Evolutionary conservation across 1,140 invertebrate species (phyloP).

Genomic region (Brachystomella parvula): DNA sequence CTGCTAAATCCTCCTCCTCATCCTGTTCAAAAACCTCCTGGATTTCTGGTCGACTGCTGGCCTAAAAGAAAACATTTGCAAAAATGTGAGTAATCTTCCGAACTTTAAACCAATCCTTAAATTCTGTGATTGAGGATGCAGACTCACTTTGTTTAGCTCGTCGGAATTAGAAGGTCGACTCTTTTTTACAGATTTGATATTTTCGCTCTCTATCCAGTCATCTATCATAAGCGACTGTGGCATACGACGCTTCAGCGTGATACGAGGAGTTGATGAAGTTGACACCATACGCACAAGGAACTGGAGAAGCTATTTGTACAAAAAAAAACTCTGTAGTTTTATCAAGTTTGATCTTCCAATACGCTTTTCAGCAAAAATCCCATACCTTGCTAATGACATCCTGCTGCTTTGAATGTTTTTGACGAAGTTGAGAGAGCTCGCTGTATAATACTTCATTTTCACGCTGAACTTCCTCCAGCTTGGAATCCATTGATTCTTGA

Average conservation of each 20-base stretch:
- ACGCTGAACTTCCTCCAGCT: slow-evolving; percentile 77
- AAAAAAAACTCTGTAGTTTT: background rate
- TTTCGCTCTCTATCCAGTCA: slow-evolving; percentile 33
- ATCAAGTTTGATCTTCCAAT: too few species aligned
- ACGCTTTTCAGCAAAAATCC: slow-evolving; percentile 17
- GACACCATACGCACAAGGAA: slow-evolving; percentile 77
- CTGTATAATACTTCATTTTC: slow-evolving; percentile 95
- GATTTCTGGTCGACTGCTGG: slow-evolving; percentile 51
- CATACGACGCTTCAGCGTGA: slow-evolving; percentile 40
- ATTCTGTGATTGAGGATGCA: too few species aligned
- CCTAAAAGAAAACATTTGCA: too few species aligned
- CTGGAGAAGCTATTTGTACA: slow-evolving; percentile 65
- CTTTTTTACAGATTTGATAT: slow-evolving; percentile 38
- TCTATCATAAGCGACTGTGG: slow-evolving; percentile 46
- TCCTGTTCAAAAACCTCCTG: slow-evolving; percentile 49
- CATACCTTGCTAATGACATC: slow-evolving; percentile 91
- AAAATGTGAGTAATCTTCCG: too few species aligned
- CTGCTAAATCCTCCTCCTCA: too few species aligned
- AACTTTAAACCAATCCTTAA: too few species aligned
- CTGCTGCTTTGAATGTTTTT: slow-evolving; percentile 93
- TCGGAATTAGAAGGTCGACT: background rate
- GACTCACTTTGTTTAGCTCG: too few species aligned
- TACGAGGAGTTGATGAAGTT: slow-evolving; percentile 51
- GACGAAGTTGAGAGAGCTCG: slow-evolving; percentile 77
- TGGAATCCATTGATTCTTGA: slow-evolving; percentile 77